Percentiles rank a stretch among this genome's conserved stretches.
Evolutionary conservation across 2,113 vertebrate genomes (phyloP).

Genomic region (Myotis davidii): DNA sequence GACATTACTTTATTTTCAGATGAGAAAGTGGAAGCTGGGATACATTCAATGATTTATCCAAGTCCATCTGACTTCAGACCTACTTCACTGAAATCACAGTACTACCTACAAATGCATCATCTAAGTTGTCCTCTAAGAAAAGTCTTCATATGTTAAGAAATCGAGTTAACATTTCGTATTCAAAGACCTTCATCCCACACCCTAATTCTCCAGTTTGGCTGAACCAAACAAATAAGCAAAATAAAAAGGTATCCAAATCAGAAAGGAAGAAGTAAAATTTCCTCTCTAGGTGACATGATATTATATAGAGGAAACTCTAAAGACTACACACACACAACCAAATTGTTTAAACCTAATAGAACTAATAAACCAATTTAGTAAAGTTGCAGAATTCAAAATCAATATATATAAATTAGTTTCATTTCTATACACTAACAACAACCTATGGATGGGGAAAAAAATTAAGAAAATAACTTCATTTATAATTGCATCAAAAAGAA

Average conservation of each 20-base stretch:
- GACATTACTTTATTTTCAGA: not conserved
- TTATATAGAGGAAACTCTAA: not conserved
- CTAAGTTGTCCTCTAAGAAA: not conserved
- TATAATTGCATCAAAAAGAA: not conserved
- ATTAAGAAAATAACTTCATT: not conserved
- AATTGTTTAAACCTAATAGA: not conserved
- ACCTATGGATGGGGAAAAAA: not conserved
- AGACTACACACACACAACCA: not conserved
- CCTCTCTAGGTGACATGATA: not conserved
- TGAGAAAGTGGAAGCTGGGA: not conserved
- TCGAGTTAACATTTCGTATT: not conserved
- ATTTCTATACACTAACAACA: not conserved
- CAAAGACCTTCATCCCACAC: not conserved
- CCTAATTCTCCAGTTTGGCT: not conserved
- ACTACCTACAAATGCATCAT: not conserved
- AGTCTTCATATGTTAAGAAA: not conserved
- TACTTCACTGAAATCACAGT: not conserved
- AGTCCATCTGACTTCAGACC: not conserved
- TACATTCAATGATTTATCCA: not conserved
- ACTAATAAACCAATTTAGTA: constrained; percentile 15
- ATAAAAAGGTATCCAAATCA: not conserved
- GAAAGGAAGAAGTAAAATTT: constrained; percentile 2
- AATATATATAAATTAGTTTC: not conserved
- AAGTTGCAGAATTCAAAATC: not conserved
- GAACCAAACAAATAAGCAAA: not conserved